Evolutionary conservation across 2,888 invertebrate species (phyloP).

Genomic region (Lasioglossum marginatum): DNA sequence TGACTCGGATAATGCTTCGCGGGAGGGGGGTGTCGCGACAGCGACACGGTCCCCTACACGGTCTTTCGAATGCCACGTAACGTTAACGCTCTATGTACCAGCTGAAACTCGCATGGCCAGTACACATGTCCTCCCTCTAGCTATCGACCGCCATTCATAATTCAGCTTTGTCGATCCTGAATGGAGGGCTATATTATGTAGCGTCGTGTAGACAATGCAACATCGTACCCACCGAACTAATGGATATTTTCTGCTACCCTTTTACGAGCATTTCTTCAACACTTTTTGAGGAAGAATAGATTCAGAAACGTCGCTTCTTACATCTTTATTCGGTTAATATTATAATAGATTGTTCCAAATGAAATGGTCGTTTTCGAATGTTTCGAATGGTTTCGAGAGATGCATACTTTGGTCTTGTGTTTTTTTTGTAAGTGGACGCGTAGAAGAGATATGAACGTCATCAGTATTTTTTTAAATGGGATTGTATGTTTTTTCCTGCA

Average conservation of each 20-base stretch:
- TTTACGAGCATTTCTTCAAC: background rate
- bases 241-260: background rate
- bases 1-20: constrained; percentile 20
- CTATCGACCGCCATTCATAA: constrained; percentile 84
- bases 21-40: background rate
- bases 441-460: no score
- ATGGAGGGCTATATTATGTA: constrained; percentile 74
- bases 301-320: background rate
- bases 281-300: background rate
- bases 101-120: constrained; percentile 55
- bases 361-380: no score
- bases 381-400: no score
- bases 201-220: constrained; percentile 56
- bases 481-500: no score
- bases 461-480: no score
- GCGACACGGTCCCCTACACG: no score
- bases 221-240: constrained; percentile 64
- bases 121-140: constrained; percentile 62
- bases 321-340: no score
- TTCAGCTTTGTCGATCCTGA: constrained; percentile 81
- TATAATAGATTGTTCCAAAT: no score
- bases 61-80: constrained; percentile 63
- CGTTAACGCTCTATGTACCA: constrained; percentile 44
- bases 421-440: no score
- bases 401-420: no score